Evolutionary conservation across 2,888 invertebrate genomes (phyloP).

Genomic region (Aromia moschata): DNA sequence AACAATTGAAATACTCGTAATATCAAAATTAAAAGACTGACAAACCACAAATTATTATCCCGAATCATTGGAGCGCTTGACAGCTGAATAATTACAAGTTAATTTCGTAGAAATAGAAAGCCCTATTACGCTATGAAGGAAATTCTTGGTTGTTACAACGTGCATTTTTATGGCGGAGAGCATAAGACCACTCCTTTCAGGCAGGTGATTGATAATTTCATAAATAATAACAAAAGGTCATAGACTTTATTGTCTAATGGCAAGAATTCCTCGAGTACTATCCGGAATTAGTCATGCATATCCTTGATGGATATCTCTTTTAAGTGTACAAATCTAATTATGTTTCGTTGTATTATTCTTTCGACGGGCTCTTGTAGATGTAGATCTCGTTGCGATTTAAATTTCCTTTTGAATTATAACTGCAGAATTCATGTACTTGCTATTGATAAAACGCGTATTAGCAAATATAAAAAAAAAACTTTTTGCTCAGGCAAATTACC

Average conservation of each 20-base stretch:
- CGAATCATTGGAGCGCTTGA: not conserved
- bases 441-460: too few relatives aligned
- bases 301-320: slow-evolving; percentile 23
- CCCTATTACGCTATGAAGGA: not conserved
- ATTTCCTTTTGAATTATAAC: not conserved
- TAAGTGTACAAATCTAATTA: slow-evolving; percentile 22
- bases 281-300: slow-evolving; percentile 22
- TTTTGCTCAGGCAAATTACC: too few relatives aligned
- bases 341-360: slow-evolving; percentile 12
- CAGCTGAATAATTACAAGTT: slow-evolving; percentile 2
- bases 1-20: too few relatives aligned
- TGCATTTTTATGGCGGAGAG: slow-evolving; percentile 3
- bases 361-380: not conserved
- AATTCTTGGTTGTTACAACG: not conserved
- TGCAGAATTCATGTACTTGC: too few relatives aligned
- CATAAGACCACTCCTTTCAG: slow-evolving; percentile 17
- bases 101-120: slow-evolving; percentile 11
- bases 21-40: too few relatives aligned
- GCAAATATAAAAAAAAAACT: too few relatives aligned
- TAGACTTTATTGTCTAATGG: slow-evolving; percentile 25
- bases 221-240: slow-evolving; percentile 26
- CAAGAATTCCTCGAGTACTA: slow-evolving; percentile 20
- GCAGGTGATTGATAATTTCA: slow-evolving; percentile 24
- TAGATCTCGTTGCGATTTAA: not conserved
- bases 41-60: not conserved